Base-by-base conservation (phyloP, 2,888 invertebrate genomes). In the Periphyllus acericola region DNA sequence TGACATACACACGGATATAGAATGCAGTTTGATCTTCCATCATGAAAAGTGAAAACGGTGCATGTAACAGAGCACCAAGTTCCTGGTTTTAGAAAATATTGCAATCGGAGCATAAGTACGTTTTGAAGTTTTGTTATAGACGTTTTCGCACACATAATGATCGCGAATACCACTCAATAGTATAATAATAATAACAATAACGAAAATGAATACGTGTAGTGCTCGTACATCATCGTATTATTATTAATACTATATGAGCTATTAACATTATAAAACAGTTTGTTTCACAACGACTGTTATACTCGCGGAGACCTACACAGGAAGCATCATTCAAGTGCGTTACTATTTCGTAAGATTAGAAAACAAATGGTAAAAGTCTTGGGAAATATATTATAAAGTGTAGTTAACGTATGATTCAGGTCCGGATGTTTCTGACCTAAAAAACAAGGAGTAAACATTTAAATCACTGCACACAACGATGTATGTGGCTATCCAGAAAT, bases 391-490 rank as follows among this genome's bases (percentile, higher is more conserved):
- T n/a, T n/a, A n/a, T 17, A n/a, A 46, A 21, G 60, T 60, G 9
- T 60, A 6, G 25, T 60, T 25, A 60, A 46, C 46, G 3, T 80
- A 80, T 36, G 60, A 80, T 80, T 80, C 19, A n/a, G 17, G n/a
- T 80, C 79, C 79, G 79, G 79, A 36, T 60, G 60, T 80, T 80
- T 80, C 34, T 60, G 79, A 80, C 55, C 60, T 80, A 80, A 25
- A 80, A 66, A 60, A 76, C 11, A 71, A 71, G 32, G 29, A 71
- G 14, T 29, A 60, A 60, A 3, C 3, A 60, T 60, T 60, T 60
- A 21, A 60, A 60, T 11, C 25, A n/a, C 66, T 25, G 8, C n/a
- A 66, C 25, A 55, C 55, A 21, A 55, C 55, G 3, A 60, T 60
- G 60, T 21, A 4, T 60, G 60, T 8, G 68, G 29, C 29, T 68